Evolutionary conservation across 2,888 invertebrate species (phyloP).

Genomic region (Lepas anatifera): DNA sequence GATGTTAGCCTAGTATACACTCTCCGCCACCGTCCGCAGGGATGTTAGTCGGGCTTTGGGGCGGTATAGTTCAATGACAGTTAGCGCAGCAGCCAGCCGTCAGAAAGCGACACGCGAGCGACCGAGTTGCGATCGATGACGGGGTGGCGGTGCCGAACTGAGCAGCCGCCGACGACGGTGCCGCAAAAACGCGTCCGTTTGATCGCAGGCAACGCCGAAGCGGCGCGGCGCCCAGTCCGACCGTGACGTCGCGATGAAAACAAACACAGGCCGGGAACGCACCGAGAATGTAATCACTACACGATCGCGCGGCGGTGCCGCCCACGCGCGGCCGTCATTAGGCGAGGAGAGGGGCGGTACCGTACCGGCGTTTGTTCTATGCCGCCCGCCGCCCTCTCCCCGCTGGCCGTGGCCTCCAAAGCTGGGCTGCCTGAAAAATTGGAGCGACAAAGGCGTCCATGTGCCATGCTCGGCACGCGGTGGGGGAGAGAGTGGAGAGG

Average conservation of each 20-base stretch:
- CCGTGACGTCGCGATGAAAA: not conserved
- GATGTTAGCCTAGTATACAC: too few relatives aligned
- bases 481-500: not conserved
- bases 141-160: not conserved
- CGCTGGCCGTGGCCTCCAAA: too few relatives aligned
- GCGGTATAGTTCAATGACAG: too few relatives aligned
- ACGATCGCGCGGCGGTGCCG: not conserved
- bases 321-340: slow-evolving; percentile 2
- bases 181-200: not conserved
- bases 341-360: not conserved
- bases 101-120: not conserved
- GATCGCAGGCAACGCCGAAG: not conserved
- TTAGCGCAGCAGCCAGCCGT: not conserved
- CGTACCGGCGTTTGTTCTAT: not conserved
- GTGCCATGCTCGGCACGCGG: not conserved
- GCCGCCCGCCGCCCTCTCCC: too few relatives aligned
- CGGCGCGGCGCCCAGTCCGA: too few relatives aligned
- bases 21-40: too few relatives aligned
- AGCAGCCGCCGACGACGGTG: not conserved
- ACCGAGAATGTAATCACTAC: not conserved
- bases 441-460: slow-evolving; percentile 2
- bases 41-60: too few relatives aligned
- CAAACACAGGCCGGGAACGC: not conserved
- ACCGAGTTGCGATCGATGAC: not conserved
- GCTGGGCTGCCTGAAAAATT: not conserved